Conservation (phyloP, 1,140 invertebrate species). For the Gryon sp. region DNA sequence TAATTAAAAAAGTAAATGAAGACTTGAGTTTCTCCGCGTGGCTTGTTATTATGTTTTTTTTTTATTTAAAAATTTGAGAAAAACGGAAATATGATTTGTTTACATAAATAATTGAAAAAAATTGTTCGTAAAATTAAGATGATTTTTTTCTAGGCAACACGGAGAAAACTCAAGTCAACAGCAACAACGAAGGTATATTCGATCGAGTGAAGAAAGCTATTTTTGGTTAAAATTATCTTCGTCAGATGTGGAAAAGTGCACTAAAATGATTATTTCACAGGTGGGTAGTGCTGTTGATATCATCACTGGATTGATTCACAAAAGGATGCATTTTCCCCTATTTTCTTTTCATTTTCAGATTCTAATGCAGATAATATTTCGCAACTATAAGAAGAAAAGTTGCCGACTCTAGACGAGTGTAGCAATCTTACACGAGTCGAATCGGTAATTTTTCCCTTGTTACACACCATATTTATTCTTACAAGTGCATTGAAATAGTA, state of each 20-base stretch:
- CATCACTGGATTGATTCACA: too few species aligned
- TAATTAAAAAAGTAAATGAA: neutral
- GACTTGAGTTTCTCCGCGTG: constrained; percentile 75
- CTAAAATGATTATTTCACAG: constrained; percentile 30
- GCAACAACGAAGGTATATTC: constrained; percentile 80
- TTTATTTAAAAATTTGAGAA: neutral
- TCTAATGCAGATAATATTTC: too few species aligned
- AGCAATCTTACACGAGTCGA: too few species aligned
- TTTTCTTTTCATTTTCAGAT: too few species aligned
- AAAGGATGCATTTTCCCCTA: too few species aligned
- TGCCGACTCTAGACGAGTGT: too few species aligned
- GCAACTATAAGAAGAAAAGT: too few species aligned
- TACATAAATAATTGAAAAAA: constrained; percentile 1
- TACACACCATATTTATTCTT: too few species aligned
- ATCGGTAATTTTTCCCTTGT: too few species aligned
- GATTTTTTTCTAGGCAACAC: constrained; percentile 76
- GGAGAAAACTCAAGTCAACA: constrained; percentile 78
- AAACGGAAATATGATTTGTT: constrained; percentile 10
- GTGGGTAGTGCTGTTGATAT: constrained; percentile 10
- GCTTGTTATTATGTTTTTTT: too few species aligned
- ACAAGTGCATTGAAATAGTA: too few species aligned
- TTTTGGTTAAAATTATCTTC: constrained; percentile 81
- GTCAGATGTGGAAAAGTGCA: constrained; percentile 60
- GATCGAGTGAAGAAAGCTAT: constrained; percentile 84
- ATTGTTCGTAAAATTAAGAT: constrained; percentile 52